These are phyloP conservation scores for Thymelicus acteon DNA, from an alignment of 2,888 invertebrate genomes.

Conservation along the genomic window DNA sequence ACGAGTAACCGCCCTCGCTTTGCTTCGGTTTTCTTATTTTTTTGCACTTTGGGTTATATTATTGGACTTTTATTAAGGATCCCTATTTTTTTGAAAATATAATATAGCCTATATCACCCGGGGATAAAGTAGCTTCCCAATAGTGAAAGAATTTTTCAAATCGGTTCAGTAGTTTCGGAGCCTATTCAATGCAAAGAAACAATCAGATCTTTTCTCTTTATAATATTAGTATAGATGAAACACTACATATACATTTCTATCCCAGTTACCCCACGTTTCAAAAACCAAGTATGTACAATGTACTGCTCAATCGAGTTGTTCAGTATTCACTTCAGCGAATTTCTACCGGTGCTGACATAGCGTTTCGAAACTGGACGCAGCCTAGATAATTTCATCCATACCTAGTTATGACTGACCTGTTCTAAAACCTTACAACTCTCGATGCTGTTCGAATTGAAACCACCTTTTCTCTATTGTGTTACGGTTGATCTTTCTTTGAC, in stretches of 20 bases:
- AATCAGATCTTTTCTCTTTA: no score
- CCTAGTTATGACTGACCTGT: slow-evolving; percentile 36
- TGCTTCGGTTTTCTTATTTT: no score
- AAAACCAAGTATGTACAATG: slow-evolving; percentile 4
- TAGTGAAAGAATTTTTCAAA: no score
- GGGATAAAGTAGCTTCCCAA: no score
- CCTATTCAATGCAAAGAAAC: no score
- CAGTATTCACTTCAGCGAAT: slow-evolving; percentile 26
- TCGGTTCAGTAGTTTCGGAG: no score
- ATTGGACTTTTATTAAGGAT: no score
- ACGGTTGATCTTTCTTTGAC: slow-evolving; percentile 18
- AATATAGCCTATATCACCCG: no score
- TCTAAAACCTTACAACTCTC: background rate
- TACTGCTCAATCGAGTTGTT: slow-evolving; percentile 21
- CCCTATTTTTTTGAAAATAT: no score
- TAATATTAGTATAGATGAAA: no score
- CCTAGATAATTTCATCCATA: slow-evolving; percentile 38
- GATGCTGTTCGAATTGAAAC: background rate
- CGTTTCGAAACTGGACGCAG: slow-evolving; percentile 37
- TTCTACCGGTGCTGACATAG: slow-evolving; percentile 33
- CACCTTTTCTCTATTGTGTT: background rate
- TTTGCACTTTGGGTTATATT: no score
- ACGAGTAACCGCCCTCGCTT: no score
- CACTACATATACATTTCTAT: background rate
- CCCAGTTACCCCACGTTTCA: background rate